Conservation (phyloP, 2,113 vertebrate genomes). For the Lonchura striata region DNA sequence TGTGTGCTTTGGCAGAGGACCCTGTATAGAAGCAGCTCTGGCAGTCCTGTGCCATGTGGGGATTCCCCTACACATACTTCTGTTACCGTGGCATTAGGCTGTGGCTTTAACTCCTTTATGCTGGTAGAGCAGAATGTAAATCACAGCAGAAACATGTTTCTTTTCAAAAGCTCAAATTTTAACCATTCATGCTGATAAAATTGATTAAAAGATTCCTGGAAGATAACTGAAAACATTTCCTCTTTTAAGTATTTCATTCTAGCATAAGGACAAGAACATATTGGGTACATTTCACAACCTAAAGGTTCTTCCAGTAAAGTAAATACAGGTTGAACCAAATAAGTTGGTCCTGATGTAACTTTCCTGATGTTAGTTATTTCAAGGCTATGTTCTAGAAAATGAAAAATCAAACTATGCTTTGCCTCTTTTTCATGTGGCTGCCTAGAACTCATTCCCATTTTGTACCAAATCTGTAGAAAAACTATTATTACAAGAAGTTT, state of each 20-base stretch:
- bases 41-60: background rate
- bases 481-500: background rate
- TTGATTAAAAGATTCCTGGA: slow-evolving; percentile 28
- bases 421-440: background rate
- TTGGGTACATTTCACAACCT: slow-evolving; percentile 59
- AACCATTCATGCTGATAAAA: background rate
- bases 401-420: background rate
- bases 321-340: background rate
- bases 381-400: background rate
- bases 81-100: background rate
- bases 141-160: background rate
- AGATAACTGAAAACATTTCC: slow-evolving; percentile 58
- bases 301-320: slow-evolving; percentile 53
- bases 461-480: background rate
- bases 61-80: background rate
- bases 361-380: background rate
- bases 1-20: background rate
- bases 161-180: slow-evolving; percentile 31
- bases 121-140: background rate
- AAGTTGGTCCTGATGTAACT: background rate
- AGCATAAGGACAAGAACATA: slow-evolving; percentile 47
- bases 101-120: background rate
- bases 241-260: slow-evolving; percentile 50
- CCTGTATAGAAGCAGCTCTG: background rate
- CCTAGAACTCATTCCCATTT: background rate